phyloP scores from a whole-genome alignment of 2,113 vertebrate genomes.

The Pomatostomus ruficeps region DNA sequence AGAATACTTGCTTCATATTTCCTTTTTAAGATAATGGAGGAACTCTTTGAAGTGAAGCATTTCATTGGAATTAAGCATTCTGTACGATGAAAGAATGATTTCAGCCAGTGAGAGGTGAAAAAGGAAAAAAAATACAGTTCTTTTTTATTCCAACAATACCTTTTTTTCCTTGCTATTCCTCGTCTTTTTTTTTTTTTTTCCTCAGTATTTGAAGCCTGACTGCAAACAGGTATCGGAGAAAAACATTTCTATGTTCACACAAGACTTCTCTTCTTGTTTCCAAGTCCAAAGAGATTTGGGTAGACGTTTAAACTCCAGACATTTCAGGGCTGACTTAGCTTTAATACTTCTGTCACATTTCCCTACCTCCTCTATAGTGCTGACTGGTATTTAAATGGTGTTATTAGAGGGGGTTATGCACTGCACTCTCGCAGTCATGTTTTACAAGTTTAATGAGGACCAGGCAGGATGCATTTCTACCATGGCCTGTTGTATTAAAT shows the following conservation, averaged over 20 bases:
- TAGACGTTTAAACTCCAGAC: background rate
- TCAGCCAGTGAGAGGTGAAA: background rate
- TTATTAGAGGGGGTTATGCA: background rate
- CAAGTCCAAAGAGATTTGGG: background rate
- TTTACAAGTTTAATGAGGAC: conserved; percentile 35
- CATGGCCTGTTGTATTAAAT: background rate
- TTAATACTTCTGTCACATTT: background rate
- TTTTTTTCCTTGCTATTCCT: background rate
- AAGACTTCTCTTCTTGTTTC: background rate
- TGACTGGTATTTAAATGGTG: conserved; percentile 12
- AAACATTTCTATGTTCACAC: background rate
- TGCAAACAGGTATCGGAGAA: background rate
- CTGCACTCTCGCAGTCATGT: background rate
- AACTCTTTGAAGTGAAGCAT: background rate
- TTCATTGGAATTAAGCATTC: background rate
- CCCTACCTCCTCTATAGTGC: background rate
- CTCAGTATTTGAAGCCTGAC: background rate
- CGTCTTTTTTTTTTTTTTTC: background rate
- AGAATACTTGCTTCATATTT: conserved; percentile 14
- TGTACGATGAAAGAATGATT: background rate
- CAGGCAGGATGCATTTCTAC: background rate
- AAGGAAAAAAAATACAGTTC: background rate
- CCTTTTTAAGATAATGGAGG: background rate
- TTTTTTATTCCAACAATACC: background rate
- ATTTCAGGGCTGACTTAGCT: conserved; percentile 10